Evolutionary conservation across 1,140 invertebrate genomes (phyloP).

Genomic region (Lineus longissimus): DNA sequence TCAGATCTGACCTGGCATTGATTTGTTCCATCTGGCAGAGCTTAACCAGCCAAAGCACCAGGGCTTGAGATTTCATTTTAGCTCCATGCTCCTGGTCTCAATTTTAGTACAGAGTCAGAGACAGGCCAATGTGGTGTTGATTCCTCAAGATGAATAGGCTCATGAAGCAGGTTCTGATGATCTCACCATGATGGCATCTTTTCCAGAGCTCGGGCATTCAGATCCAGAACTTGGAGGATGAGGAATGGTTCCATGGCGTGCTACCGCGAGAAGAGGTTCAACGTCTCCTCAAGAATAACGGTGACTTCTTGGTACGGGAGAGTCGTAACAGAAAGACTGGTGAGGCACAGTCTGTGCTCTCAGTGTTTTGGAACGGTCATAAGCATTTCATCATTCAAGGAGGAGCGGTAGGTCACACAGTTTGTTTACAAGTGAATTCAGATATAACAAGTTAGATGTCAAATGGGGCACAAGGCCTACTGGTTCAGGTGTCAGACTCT

Average conservation of each 20-base stretch:
- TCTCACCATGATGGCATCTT: too few relatives aligned
- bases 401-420: conserved; percentile 37
- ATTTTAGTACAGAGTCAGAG: neutral
- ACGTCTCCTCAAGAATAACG: conserved; percentile 77
- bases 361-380: conserved; percentile 89
- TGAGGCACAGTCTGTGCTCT: conserved; percentile 78
- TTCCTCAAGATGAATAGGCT: too few relatives aligned
- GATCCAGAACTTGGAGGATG: conserved; percentile 34
- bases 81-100: neutral
- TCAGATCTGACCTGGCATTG: too few relatives aligned
- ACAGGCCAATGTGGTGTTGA: too few relatives aligned
- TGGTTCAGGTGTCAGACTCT: too few relatives aligned
- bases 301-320: conserved; percentile 91
- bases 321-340: conserved; percentile 82
- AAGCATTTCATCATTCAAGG: conserved; percentile 93
- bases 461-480: too few relatives aligned
- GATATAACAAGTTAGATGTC: too few relatives aligned
- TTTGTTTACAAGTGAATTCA: too few relatives aligned
- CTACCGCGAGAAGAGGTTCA: conserved; percentile 93
- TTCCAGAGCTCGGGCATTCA: neutral
- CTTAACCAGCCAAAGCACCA: too few relatives aligned
- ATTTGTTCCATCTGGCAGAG: too few relatives aligned
- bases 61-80: too few relatives aligned
- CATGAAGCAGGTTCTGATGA: too few relatives aligned
- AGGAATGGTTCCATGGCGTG: conserved; percentile 91